Percentiles rank a stretch among this genome's conserved stretches.
These are phyloP conservation scores for Phataginus tricuspis DNA, from an alignment of 2,797 vertebrate genomes.

Conservation along the genomic window DNA sequence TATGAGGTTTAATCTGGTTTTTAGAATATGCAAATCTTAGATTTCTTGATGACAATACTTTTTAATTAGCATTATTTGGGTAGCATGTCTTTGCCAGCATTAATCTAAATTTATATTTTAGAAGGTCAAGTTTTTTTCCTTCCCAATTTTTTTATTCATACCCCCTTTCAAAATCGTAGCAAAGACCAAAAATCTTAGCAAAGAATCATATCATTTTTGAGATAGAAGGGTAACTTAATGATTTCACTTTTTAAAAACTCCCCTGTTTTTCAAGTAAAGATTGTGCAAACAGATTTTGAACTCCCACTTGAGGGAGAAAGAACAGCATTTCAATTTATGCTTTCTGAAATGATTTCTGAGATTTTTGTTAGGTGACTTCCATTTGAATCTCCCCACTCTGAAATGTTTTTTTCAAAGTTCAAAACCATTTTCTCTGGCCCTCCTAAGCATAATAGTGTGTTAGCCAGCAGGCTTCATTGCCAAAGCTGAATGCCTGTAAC, in stretches of 20 bases:
- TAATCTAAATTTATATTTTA: not conserved
- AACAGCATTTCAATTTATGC: not conserved
- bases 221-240: not conserved
- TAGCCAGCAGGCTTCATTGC: not conserved
- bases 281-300: not conserved
- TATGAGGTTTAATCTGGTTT: not conserved
- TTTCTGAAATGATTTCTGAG: conserved; percentile 13
- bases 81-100: not conserved
- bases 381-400: not conserved
- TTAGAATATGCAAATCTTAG: not conserved
- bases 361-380: conserved; percentile 17
- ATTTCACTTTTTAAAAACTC: not conserved
- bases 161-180: not conserved
- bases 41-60: not conserved
- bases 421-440: not conserved
- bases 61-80: not conserved
- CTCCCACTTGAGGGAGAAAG: not conserved
- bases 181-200: not conserved
- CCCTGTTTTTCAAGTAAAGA: conserved; percentile 20
- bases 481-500: not conserved
- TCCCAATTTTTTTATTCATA: not conserved
- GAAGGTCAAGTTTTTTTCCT: not conserved
- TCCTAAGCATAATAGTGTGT: not conserved
- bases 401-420: not conserved
- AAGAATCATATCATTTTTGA: not conserved